phyloP scores from a whole-genome alignment of 2,113 vertebrate species.

The Salminus brasiliensis region DNA sequence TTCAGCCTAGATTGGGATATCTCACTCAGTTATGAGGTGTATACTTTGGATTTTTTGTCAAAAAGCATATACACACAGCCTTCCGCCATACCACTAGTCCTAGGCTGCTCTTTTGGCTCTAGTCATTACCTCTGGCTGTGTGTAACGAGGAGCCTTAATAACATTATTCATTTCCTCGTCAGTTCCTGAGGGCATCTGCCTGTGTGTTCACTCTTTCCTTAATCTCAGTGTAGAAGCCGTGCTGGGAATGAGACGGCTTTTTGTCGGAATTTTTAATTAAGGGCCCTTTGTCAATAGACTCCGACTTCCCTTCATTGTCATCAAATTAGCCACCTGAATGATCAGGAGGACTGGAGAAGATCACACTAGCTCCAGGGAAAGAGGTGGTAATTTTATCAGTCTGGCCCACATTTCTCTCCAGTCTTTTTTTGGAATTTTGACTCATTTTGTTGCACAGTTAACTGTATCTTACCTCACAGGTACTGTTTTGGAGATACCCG shows the following conservation, averaged over 20 bases:
- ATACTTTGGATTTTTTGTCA: neutral
- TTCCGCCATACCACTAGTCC: neutral
- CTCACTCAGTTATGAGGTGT: neutral
- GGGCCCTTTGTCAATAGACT: slow-evolving; percentile 41
- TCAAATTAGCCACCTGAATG: slow-evolving; percentile 63
- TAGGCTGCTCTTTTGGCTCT: neutral
- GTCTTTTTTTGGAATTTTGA: slow-evolving; percentile 30
- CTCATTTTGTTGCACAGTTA: neutral
- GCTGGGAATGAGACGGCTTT: slow-evolving; percentile 41
- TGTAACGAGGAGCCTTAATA: slow-evolving; percentile 1
- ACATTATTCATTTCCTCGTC: slow-evolving; percentile 6
- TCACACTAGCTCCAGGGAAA: slow-evolving; percentile 15
- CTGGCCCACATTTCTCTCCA: slow-evolving; percentile 26
- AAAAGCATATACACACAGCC: neutral
- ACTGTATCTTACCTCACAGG: neutral
- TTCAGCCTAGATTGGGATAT: neutral
- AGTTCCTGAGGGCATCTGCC: neutral
- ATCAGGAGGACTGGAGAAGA: slow-evolving; percentile 40
- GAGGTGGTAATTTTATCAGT: slow-evolving; percentile 39
- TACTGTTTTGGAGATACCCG: no score
- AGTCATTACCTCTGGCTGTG: neutral
- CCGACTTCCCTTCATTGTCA: slow-evolving; percentile 54
- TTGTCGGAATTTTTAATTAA: slow-evolving; percentile 52
- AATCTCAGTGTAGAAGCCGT: slow-evolving; percentile 27
- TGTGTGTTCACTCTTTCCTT: slow-evolving; percentile 19